These are phyloP conservation scores for Phallusia fumigata DNA, from an alignment of 23 tunicate genomes.

Conservation along the genomic window DNA sequence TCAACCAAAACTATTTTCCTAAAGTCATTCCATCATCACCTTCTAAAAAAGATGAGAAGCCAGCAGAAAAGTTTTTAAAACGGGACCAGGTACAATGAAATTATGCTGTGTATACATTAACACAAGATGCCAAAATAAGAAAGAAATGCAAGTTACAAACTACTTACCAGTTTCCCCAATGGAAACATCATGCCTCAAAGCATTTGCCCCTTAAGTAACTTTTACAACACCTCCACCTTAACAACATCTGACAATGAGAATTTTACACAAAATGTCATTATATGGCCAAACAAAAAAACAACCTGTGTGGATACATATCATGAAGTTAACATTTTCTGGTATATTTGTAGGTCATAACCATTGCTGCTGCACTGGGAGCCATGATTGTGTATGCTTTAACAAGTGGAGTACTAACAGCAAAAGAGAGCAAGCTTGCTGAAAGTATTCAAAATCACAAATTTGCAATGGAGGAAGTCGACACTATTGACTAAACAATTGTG, in stretches of 20 bases:
- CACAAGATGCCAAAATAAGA: no score
- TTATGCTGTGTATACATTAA: not conserved
- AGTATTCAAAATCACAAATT: not conserved
- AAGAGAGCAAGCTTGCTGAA: conserved; percentile 52
- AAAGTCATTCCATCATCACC: not conserved
- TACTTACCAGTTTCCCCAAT: no score
- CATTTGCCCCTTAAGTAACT: no score
- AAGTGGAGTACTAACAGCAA: conserved; percentile 44
- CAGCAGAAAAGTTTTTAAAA: not conserved
- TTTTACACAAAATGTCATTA: not conserved
- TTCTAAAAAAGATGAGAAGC: not conserved
- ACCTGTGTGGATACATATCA: no score
- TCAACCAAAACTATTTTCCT: conserved; percentile 34
- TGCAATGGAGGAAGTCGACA: not conserved
- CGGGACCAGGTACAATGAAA: conserved; percentile 3
- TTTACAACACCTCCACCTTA: no score
- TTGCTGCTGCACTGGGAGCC: conserved; percentile 35
- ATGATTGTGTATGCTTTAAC: conserved; percentile 49
- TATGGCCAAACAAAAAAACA: no score
- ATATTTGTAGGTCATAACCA: conserved; percentile 31
- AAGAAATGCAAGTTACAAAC: no score
- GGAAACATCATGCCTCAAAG: no score
- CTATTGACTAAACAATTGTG: not conserved
- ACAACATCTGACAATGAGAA: no score
- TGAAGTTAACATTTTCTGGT: no score